Evolutionary conservation across 2,888 invertebrate genomes (phyloP), one percentile per base, ranked within the genome.

Genomic region (Dicranocentrus wangi): DNA sequence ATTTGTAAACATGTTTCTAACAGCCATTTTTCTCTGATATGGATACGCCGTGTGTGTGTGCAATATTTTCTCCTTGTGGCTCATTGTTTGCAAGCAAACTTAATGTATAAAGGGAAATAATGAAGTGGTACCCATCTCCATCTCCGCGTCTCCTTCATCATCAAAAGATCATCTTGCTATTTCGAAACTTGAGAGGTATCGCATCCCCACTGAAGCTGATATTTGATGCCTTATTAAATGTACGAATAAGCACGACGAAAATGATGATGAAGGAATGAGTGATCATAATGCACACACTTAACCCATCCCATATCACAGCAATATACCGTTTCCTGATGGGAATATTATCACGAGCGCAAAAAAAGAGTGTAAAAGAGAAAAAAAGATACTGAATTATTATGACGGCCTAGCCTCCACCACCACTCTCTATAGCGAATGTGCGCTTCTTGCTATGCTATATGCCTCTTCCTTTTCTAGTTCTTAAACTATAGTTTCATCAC

Each of bases 161-260:
- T 77, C 77, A 77, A 77, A 69, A 51, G 69, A 77, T 77, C 69
- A 63, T 69, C 77, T 69, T 61, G 61, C 63, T 19, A 69, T 77
- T 77, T 77, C 51, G 53, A 68, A 77, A 77, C 27, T 69, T 61
- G 76, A 58, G 76, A 32, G 27, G 23, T 8, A 27, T 47, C 43
- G 25, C n/a, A 28, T 19, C 27, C 32, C 19, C 39, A 19, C 13
- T 55, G 32, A 53, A 10, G 39, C 55, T 77, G 69, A 68, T 77
- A 77, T 53, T 63, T 43, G 77, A 77, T 77, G 77, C 77, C 69
- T 69, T 77, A 77, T 69, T 77, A 77, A 77, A 69, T 69, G 77
- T 77, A 69, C 77, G 69, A 61, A 77, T 77, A 76, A 76, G 68
- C 76, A 76, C 76, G 76, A 76, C 28, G 63, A 39, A 42, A 42